Evolutionary conservation across 2,888 invertebrate species (phyloP), one percentile per base, ranked within the genome.

Genomic region (Baccha elongata): DNA sequence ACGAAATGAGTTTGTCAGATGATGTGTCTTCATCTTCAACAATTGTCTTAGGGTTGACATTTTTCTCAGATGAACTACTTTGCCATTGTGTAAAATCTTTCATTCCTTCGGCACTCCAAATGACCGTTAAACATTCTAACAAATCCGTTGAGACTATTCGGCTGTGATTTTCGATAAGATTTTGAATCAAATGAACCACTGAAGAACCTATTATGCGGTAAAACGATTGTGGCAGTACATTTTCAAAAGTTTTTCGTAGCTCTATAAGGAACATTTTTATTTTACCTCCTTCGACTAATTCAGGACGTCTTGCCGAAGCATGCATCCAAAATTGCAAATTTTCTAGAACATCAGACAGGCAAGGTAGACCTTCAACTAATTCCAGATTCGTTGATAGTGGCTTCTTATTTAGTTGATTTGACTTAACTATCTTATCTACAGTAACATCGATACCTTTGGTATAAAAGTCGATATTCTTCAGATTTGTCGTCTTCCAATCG

Each of bases 401-500:
- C 32, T 86, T 21, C 37, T 68, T 76, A 10, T 11, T 71, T 17
- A 69, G 62, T 44, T 26, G 50, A 73, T 72, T 83, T 26, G 67
- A 46, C 72, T 84, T 86, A 1, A 84, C 48, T 11, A 86, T 62
- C 62, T 86, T 88, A 11, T 87, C 85, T 4, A 87, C 86, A 64
- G 88, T 88, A 1, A 64, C 60, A 21, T 89, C 88, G 40, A 91
- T 88, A 67, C 91, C 89, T 84, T 90, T 91, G 1, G 86, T 86
- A 72, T 91, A 91, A 13, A 91, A 86, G 17, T 86, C 88, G 79
- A 86, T 68, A 72, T 81, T 74, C 48, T 86, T 88, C 0, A 93
- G 88, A 84, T 93, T 93, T 0, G 91, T 89, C 17, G 91, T 88
- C 1, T 92, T 90, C 94, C 94, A 94, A 29, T 93, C 91, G 46